Evolutionary conservation across 2,797 vertebrate genomes (phyloP).

Genomic region (Syngnathus acus): DNA sequence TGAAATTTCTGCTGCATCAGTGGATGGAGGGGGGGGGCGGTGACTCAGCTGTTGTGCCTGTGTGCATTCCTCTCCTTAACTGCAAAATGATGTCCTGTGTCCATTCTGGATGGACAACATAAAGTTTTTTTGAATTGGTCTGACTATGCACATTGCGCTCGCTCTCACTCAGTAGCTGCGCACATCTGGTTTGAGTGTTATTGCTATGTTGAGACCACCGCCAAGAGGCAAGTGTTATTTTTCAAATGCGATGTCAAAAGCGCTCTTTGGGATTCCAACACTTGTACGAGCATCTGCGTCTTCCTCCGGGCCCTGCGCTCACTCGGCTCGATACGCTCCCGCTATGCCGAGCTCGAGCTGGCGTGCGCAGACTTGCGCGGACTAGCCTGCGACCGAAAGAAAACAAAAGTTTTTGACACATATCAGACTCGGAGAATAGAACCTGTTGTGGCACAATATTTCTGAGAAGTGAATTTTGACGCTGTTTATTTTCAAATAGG

Average conservation of each 20-base stretch:
- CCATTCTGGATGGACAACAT: no score
- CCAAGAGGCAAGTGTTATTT: neutral
- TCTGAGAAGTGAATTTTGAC: slow-evolving; percentile 23
- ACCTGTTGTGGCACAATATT: slow-evolving; percentile 11
- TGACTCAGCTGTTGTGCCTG: slow-evolving; percentile 3
- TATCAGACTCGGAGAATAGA: slow-evolving; percentile 11
- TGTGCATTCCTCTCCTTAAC: slow-evolving; percentile 11
- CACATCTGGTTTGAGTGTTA: neutral
- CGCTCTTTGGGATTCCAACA: neutral
- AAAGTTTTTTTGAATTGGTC: neutral
- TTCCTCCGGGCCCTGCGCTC: slow-evolving; percentile 19
- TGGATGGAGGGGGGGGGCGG: slow-evolving; percentile 3
- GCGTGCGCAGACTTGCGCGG: slow-evolving; percentile 54
- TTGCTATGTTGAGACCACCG: neutral
- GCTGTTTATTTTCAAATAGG: slow-evolving; percentile 50
- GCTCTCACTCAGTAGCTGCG: neutral
- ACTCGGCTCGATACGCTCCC: neutral
- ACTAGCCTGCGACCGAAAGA: slow-evolving; percentile 30
- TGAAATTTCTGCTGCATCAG: slow-evolving; percentile 63
- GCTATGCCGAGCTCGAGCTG: slow-evolving; percentile 18
- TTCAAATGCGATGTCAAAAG: neutral
- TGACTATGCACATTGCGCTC: neutral
- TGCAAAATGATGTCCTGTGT: slow-evolving; percentile 4
- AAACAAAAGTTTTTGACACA: slow-evolving; percentile 31
- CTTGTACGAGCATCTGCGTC: neutral